Evolutionary conservation across 2,113 vertebrate species (phyloP).

Genomic region (Campylorhamphus procurvoides): DNA sequence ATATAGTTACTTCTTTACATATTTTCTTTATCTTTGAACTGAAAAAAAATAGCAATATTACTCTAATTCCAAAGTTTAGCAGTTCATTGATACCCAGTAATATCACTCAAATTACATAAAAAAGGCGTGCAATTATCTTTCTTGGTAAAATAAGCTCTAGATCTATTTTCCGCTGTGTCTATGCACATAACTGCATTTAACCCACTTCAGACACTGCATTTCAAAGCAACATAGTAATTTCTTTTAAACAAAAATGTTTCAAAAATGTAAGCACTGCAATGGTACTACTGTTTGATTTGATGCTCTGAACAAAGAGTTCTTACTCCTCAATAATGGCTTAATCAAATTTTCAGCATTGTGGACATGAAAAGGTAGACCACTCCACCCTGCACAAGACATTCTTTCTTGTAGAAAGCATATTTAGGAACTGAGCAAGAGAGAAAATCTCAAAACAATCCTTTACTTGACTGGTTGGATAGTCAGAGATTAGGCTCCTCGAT

Average conservation of each 20-base stretch:
- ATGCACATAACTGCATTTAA: neutral
- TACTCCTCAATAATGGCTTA: neutral
- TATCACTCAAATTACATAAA: constrained; percentile 11
- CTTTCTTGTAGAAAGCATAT: neutral
- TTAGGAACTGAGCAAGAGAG: neutral
- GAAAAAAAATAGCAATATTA: constrained; percentile 7
- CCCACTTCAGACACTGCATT: neutral
- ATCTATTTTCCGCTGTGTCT: neutral
- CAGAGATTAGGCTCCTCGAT: neutral
- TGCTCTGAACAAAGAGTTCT: neutral
- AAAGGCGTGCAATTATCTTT: neutral
- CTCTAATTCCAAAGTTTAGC: neutral
- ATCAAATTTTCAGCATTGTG: neutral
- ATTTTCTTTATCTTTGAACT: constrained; percentile 33
- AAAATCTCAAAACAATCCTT: neutral
- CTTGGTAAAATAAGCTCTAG: neutral
- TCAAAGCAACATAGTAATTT: neutral
- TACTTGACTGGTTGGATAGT: neutral
- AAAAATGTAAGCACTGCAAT: neutral
- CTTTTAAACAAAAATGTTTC: neutral
- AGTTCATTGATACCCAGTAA: neutral
- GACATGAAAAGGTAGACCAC: neutral
- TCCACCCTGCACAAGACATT: neutral
- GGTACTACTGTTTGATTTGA: neutral
- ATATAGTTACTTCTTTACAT: neutral